Conservation (phyloP, 2,113 vertebrate genomes). For the pig (Sus scrofa) region T2T-Sscrofa CM000830.6:23448001-23448500, state of each 20-base stretch:
- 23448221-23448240: slow-evolving; percentile 23
- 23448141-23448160: slow-evolving; percentile 6
- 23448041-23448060: no score
- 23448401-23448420: neutral
- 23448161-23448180: slow-evolving; percentile 32
- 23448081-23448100: neutral
- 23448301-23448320: slow-evolving; percentile 11
- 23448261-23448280: neutral
- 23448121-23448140: neutral
- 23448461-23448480: no score
- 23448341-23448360: slow-evolving; percentile 24
- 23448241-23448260: neutral
- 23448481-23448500: no score
- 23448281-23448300: slow-evolving; percentile 26
- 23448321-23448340: slow-evolving; percentile 32
- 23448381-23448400: slow-evolving; percentile 32
- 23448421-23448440: no score
- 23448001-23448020: neutral
- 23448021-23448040: neutral
- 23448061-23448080: no score
- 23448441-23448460: no score
- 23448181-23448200: neutral
- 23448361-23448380: slow-evolving; percentile 1
- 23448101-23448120: no score
- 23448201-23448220: slow-evolving; percentile 43